A percentile compares a stretch with the other conserved stretches of the same genome.
phyloP scores from a whole-genome alignment of 2,797 vertebrate genomes.

The Psittacula derbiana region DNA sequence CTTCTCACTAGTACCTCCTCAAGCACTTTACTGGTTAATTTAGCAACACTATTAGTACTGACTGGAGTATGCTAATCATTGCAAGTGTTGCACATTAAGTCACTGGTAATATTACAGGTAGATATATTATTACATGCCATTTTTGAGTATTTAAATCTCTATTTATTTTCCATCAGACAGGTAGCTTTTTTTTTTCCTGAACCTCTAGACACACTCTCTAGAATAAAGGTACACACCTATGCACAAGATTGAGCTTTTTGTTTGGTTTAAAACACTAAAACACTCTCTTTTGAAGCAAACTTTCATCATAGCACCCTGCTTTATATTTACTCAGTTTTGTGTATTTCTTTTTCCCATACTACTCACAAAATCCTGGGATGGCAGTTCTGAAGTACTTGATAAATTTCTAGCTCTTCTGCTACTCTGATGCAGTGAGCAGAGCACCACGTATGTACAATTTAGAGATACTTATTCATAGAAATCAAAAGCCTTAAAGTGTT shows the following conservation, averaged over 20 bases:
- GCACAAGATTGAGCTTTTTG: not conserved
- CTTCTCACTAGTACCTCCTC: not conserved
- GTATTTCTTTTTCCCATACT: not conserved
- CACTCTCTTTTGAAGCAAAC: not conserved
- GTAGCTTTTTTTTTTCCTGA: not conserved
- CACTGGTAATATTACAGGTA: not conserved
- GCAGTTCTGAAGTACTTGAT: not conserved
- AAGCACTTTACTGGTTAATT: not conserved
- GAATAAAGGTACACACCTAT: not conserved
- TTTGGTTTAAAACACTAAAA: not conserved
- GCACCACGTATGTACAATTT: fast-evolving
- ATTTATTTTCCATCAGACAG: not conserved
- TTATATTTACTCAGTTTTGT: not conserved
- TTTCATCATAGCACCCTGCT: not conserved
- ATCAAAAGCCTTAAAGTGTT: not conserved
- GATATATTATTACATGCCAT: not conserved
- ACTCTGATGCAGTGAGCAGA: fast-evolving
- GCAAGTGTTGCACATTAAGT: not conserved
- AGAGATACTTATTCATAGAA: not conserved
- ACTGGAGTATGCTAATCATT: not conserved
- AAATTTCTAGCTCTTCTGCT: not conserved
- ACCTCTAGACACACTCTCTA: not conserved
- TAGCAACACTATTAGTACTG: not conserved
- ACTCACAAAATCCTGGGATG: not conserved
- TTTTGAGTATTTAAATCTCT: not conserved